Evolutionary conservation across 2,888 invertebrate genomes (phyloP), one percentile per base, ranked within the genome.

Genomic region (Gonocerus acuteangulatus): DNA sequence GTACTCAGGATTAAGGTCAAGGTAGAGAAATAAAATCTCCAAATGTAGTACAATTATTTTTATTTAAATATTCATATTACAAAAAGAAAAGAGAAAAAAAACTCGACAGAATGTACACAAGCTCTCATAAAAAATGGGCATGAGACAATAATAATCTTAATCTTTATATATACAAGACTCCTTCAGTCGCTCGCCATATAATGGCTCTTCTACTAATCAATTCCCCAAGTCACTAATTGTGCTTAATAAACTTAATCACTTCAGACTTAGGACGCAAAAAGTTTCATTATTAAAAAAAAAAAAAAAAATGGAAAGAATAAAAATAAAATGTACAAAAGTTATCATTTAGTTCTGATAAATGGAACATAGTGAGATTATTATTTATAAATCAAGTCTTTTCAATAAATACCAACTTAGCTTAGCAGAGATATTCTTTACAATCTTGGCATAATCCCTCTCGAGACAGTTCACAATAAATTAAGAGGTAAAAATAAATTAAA

Each of bases 181-280:
- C 2, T 39, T 54, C 54, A 54, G 54, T 54, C 54, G 16, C 21
- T 42, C 21, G 54, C 54, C 54, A 54, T 39, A 39, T 42, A 54
- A 54, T 54, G 54, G 54, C 54, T 54, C n/a, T 19, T 49, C 18
- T 11, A 32, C 13, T 36, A n/a, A 34, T 51, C 18, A 11, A n/a
- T 36, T 19, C 34, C 32, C 51, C 19, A 34, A 51, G 27, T 51
- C 34, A 36, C 19, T 34, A 51, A 51, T 36, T 27, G 27, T 9
- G 9, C 9, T 27, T 6, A 27, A 9, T 4, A 27, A 27, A 6
- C 9, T 27, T 9, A 27, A 27, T 27, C 4, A 27, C 27, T 27
- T 6, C 9, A 27, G 27, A 27, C 27, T 27, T 27, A 27, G 27
- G 27, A 27, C 9, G 9, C 27, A 27, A 4, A 27, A 27, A 27